A percentile compares a stretch with the other conserved stretches of the same genome.
These are phyloP conservation scores for Amorpha juglandis DNA, from an alignment of 2,888 invertebrate species.

Conservation along the genomic window DNA sequence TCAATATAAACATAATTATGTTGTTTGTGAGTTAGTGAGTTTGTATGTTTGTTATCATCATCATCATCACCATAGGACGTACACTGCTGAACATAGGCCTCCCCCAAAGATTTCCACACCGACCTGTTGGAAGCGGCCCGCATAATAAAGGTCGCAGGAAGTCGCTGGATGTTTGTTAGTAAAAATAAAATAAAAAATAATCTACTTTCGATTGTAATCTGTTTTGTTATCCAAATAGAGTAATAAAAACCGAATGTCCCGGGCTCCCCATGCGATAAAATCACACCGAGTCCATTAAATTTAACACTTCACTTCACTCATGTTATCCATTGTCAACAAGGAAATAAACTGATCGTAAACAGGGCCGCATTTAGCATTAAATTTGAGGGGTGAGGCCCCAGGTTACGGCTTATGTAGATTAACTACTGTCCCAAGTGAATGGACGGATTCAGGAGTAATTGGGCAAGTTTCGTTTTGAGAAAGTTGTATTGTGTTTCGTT, in stretches of 20 bases:
- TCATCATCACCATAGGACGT: no score
- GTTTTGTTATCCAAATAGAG: no score
- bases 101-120: no score
- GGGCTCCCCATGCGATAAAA: background rate
- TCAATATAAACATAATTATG: no score
- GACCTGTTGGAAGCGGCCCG: no score
- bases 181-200: no score
- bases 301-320: background rate
- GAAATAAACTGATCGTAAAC: constrained; percentile 14
- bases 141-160: no score
- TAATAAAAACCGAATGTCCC: background rate
- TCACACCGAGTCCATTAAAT: background rate
- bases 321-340: constrained; percentile 17
- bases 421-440: background rate
- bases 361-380: constrained; percentile 3
- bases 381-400: constrained; percentile 1
- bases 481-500: background rate
- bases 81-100: no score
- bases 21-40: no score
- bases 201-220: no score
- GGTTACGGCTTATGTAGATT: constrained; percentile 8
- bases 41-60: no score
- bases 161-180: no score
- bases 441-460: constrained; percentile 8
- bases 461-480: background rate